Evolutionary conservation across 2,888 invertebrate genomes (phyloP), one percentile per base, ranked within the genome.

Genomic region (Caenorhabditis sulstoni): DNA sequence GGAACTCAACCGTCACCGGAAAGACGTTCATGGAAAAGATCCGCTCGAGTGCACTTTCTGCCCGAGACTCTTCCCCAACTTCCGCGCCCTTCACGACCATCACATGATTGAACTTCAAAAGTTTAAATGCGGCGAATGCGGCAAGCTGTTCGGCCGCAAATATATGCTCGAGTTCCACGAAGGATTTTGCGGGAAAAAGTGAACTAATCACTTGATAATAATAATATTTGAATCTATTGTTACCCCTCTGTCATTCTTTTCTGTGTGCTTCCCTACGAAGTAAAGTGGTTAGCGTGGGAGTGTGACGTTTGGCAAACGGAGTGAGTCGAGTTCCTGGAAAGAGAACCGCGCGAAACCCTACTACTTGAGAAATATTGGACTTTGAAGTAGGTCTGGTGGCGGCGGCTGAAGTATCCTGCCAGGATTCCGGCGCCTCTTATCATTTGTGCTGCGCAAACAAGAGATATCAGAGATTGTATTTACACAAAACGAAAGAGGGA

Each of bases 301-400:
- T 37, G 53, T 37, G 37, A 53, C 53, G 35, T 53, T 53, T 35
- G 29, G 53, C 23, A 53, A 53, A 53, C 53, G 4, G 29, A 29
- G 29, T 29, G 29, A 29, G n/a, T 7, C 29, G 49, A 47, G 49
- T 70, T 70, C 70, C 61, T 61, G 47, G 70, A 70, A 70, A 70
- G 45, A 14, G 45, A 44, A 47, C 59, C 35, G 68, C 59, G 68
- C 68, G 59, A 68, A 68, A 68, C 59, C 59, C 4, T 68, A 52
- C 68, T 68, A 61, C 70, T 62, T 62, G 70, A 62, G 70, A 68
- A 53, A 53, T 1, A 53, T 53, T 53, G 53, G 53, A 53, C 53
- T 53, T 53, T 53, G 53, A 53, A 53, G 53, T 53, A 53, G 35
- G 53, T 35, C 53, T 37, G 53, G 37, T 18, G 18, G 41, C 20